Percentiles rank a stretch among this genome's conserved stretches.
phyloP scores from a whole-genome alignment of 2,113 vertebrate genomes.

The Psettodes erumei region DNA sequence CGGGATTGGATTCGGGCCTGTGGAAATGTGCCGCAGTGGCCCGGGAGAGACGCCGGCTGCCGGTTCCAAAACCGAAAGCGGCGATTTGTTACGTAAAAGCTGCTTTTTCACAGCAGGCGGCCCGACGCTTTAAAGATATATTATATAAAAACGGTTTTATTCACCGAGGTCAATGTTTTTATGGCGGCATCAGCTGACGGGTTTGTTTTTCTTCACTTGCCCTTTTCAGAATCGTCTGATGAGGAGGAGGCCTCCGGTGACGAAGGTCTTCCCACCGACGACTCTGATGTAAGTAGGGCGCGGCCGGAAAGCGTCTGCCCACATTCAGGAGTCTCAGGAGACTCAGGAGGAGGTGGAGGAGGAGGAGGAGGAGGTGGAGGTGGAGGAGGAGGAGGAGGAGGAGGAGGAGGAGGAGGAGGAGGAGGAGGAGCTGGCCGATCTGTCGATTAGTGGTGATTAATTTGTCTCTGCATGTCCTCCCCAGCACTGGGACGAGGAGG shows the following conservation, averaged over 20 bases:
- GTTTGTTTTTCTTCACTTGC: constrained; percentile 10
- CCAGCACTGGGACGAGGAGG: constrained; percentile 92
- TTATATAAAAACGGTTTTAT: too few relatives aligned
- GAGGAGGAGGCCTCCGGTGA: constrained; percentile 82
- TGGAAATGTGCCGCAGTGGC: not conserved
- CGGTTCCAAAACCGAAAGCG: not conserved
- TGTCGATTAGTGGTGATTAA: not conserved
- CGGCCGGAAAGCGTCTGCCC: too few relatives aligned
- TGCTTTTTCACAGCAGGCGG: not conserved
- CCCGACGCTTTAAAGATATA: too few relatives aligned
- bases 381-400: too few relatives aligned
- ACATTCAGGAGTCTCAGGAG: too few relatives aligned
- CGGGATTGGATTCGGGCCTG: not conserved
- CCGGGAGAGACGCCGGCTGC: not conserved
- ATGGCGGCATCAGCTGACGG: not conserved
- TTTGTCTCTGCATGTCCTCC: constrained; percentile 9
- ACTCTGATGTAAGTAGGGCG: constrained; percentile 82
- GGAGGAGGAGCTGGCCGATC: not conserved
- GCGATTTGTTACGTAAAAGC: not conserved
- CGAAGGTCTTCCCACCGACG: constrained; percentile 77
- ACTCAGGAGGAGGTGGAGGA: too few relatives aligned
- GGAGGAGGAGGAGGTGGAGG: too few relatives aligned
- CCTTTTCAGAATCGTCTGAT: constrained; percentile 81
- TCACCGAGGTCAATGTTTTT: not conserved
- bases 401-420: too few relatives aligned